Percentiles rank a stretch among this genome's conserved stretches.
Evolutionary conservation across 2,113 vertebrate genomes (phyloP).

Genomic region (Corythaixoides concolor): DNA sequence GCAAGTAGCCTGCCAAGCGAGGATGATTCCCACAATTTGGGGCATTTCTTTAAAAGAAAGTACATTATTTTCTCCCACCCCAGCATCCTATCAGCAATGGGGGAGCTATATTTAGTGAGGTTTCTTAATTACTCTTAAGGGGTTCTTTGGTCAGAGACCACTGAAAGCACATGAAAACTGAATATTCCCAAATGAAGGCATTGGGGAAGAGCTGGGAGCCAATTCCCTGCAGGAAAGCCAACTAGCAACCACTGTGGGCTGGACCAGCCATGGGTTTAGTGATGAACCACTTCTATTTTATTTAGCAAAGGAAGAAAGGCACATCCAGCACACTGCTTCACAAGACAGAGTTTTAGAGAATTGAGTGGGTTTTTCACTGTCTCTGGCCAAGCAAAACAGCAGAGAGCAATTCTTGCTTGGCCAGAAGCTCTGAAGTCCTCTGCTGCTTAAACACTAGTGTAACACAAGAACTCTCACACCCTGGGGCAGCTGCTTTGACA

Average conservation of each 20-base stretch:
- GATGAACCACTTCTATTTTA: neutral
- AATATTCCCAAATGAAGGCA: neutral
- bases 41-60: neutral
- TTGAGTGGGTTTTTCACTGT: neutral
- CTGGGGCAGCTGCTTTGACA: neutral
- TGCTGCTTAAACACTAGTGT: neutral
- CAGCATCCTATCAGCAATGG: neutral
- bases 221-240: neutral
- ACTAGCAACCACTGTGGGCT: neutral
- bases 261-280: neutral
- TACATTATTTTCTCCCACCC: neutral
- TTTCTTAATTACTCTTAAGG: neutral
- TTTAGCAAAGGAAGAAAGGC: neutral
- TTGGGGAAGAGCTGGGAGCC: neutral
- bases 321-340: neutral
- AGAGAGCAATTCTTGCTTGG: neutral
- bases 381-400: neutral
- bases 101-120: neutral
- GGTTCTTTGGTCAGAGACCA: neutral
- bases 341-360: neutral
- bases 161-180: neutral
- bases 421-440: neutral
- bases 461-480: neutral
- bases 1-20: slow-evolving; percentile 8
- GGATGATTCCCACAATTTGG: slow-evolving; percentile 6